Percentiles rank a stretch among this genome's conserved stretches.
Conservation (phyloP, 2,888 invertebrate genomes). For the Hirtodrosophila histrioides region DNA sequence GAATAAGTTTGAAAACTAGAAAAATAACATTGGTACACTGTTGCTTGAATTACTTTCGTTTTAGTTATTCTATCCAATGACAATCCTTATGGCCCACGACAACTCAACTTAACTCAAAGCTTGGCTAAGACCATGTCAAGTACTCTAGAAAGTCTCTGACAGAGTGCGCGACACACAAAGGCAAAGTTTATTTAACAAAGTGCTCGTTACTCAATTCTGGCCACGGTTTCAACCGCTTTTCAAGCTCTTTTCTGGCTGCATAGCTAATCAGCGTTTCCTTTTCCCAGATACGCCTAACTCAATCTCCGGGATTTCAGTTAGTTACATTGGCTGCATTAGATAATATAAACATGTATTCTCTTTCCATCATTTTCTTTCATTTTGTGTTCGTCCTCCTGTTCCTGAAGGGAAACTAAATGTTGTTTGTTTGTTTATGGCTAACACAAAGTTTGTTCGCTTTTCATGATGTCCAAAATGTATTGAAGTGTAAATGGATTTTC, state of each 20-base stretch:
- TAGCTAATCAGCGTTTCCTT: conserved; percentile 55
- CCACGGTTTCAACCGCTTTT: conserved; percentile 10
- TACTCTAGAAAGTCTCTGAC: conserved; percentile 27
- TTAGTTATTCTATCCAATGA: not conserved
- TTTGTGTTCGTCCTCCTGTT: not conserved
- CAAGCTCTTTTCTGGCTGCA: conserved; percentile 2
- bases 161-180: conserved; percentile 43
- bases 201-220: conserved; percentile 53
- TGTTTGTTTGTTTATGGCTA: conserved; percentile 43
- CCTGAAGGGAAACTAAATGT: conserved; percentile 27
- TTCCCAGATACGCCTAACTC: conserved; percentile 29
- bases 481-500: conserved; percentile 72
- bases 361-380: not conserved
- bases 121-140: conserved; percentile 23
- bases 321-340: conserved; percentile 64
- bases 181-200: conserved; percentile 70
- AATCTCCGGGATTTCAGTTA: conserved; percentile 42
- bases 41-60: not conserved
- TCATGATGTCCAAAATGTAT: conserved; percentile 54
- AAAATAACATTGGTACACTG: not conserved
- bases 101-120: conserved; percentile 14
- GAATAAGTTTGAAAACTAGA: not conserved
- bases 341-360: conserved; percentile 51
- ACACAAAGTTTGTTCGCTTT: conserved; percentile 45
- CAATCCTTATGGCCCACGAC: not conserved